Evolutionary conservation across 2,888 invertebrate genomes (phyloP).

Genomic region (Mycalesis mineus): DNA sequence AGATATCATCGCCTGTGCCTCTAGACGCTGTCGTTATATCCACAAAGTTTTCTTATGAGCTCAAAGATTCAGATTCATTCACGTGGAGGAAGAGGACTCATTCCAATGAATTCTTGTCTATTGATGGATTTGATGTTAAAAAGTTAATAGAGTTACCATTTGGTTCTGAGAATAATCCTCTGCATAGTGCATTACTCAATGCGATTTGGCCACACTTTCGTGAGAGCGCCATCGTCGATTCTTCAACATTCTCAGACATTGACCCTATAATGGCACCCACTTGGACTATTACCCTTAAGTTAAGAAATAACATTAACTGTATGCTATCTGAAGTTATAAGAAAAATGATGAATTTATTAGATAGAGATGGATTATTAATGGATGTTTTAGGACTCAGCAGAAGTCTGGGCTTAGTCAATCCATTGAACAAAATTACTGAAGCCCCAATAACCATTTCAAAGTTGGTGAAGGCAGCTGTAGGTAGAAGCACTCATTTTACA

Average conservation of each 20-base stretch:
- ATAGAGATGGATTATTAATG: conserved; percentile 67
- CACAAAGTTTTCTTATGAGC: conserved; percentile 85
- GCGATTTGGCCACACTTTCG: conserved; percentile 92
- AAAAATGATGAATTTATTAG: conserved; percentile 83
- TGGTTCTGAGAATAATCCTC: conserved; percentile 89
- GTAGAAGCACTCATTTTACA: conserved; percentile 73
- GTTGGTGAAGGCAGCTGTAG: conserved; percentile 73
- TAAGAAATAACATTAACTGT: conserved; percentile 84
- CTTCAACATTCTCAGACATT: conserved; percentile 91
- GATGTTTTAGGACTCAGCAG: conserved; percentile 68
- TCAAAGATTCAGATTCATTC: conserved; percentile 79
- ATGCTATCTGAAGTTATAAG: conserved; percentile 86
- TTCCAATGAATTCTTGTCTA: conserved; percentile 67
- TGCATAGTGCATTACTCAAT: conserved; percentile 86
- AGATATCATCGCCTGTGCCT: conserved; percentile 82
- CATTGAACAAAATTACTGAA: conserved; percentile 86
- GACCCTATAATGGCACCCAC: conserved; percentile 87
- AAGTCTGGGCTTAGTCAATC: conserved; percentile 75
- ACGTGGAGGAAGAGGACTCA: conserved; percentile 79
- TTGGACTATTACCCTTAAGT: conserved; percentile 85
- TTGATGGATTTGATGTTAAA: conserved; percentile 71
- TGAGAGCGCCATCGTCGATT: conserved; percentile 92
- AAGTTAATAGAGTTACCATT: conserved; percentile 83
- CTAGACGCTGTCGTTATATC: conserved; percentile 84
- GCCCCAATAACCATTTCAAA: conserved; percentile 84